Evolutionary conservation across 2,797 vertebrate genomes (phyloP).

Genomic region (Enteromius viviparus): DNA sequence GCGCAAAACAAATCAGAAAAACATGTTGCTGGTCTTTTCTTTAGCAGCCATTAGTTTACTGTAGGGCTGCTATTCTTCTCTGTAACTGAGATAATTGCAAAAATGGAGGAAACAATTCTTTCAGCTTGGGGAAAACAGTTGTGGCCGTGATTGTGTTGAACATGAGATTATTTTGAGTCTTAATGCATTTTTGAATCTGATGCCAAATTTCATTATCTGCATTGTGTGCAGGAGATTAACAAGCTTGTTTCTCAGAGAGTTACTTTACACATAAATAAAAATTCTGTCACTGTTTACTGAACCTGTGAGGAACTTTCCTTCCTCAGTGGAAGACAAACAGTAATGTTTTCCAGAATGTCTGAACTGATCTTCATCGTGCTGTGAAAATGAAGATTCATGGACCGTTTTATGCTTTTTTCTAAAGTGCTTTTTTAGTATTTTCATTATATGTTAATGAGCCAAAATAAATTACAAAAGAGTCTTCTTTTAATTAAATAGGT

Average conservation of each 20-base stretch:
- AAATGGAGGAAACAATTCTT: slow-evolving; percentile 9
- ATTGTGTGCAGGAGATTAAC: neutral
- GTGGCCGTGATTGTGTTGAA: neutral
- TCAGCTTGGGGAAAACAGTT: neutral
- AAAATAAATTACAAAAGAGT: neutral
- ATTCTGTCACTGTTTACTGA: neutral
- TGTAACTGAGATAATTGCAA: slow-evolving; percentile 35
- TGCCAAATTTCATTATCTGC: slow-evolving; percentile 6
- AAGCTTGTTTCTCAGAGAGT: neutral
- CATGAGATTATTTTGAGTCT: slow-evolving; percentile 20
- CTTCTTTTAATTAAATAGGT: neutral
- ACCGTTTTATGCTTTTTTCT: neutral
- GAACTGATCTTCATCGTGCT: neutral
- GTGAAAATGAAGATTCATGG: neutral
- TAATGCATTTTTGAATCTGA: slow-evolving; percentile 24
- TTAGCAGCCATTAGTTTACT: slow-evolving; percentile 15
- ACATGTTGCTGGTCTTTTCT: slow-evolving; percentile 21
- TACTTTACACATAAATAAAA: neutral
- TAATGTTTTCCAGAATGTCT: neutral
- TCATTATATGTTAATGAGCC: neutral
- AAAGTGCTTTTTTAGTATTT: neutral
- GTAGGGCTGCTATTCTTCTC: slow-evolving; percentile 13
- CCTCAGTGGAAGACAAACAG: neutral
- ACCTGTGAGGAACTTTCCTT: neutral
- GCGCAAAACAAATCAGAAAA: slow-evolving; percentile 24